Evolutionary conservation across 2,797 vertebrate species (phyloP).

Genomic region (Tokudaia muenninki): DNA sequence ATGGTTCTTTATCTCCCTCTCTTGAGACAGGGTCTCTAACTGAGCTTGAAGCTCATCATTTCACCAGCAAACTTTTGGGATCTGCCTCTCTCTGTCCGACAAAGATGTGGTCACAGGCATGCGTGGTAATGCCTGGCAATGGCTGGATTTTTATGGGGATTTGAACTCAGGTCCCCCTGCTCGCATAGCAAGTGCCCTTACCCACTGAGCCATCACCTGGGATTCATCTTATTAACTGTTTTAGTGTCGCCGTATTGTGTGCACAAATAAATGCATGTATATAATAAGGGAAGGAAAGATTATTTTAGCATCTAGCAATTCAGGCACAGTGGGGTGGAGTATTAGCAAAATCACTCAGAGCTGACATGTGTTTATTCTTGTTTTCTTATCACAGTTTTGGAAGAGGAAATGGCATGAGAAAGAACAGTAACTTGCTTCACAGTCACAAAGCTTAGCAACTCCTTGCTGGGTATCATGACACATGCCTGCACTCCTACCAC

Average conservation of each 20-base stretch:
- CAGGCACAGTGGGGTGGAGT: not conserved
- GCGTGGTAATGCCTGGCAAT: not conserved
- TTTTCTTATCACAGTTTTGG: not conserved
- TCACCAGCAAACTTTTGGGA: not conserved
- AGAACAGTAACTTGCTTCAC: not conserved
- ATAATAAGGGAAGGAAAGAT: not conserved
- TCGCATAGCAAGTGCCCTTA: not conserved
- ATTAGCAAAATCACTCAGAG: slow-evolving; percentile 18
- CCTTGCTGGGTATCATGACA: not conserved
- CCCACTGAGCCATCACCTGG: not conserved
- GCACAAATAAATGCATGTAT: not conserved
- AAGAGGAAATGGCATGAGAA: not conserved
- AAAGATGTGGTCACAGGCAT: not conserved
- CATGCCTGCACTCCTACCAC: too few relatives aligned
- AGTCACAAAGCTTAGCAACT: not conserved
- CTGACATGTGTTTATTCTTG: not conserved
- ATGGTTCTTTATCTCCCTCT: not conserved
- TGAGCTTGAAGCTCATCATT: not conserved
- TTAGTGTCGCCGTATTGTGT: too few relatives aligned
- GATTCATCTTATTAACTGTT: not conserved
- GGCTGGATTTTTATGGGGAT: not conserved
- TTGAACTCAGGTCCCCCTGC: not conserved
- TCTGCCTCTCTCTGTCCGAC: not conserved
- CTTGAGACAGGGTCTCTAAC: not conserved
- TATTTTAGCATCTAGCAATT: not conserved